These are phyloP conservation scores for Tamias sibiricus DNA, from an alignment of 2,113 vertebrate species.

Conservation along the genomic window DNA sequence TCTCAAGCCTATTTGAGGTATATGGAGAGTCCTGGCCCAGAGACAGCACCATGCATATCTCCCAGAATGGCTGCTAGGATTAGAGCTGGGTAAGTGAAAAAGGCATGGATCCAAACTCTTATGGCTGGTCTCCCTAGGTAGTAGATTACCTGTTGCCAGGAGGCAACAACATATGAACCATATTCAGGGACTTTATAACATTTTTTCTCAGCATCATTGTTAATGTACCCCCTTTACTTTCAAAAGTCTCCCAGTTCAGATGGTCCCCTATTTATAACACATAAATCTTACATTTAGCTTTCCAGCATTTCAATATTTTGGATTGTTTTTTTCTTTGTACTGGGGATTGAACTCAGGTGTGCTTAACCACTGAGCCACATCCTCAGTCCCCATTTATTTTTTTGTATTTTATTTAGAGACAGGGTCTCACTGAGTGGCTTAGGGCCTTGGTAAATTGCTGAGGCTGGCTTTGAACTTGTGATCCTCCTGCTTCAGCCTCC, in stretches of 20 bases:
- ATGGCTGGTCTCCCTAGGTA: background rate
- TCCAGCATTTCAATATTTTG: background rate
- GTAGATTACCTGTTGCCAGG: fast-evolving
- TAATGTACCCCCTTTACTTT: background rate
- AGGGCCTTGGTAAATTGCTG: no score
- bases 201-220: background rate
- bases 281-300: background rate
- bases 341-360: no score
- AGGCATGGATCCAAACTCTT: no score
- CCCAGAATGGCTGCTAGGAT: background rate
- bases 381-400: no score
- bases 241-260: background rate
- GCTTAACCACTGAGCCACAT: no score
- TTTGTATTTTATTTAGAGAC: no score
- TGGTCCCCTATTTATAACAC: background rate
- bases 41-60: fast-evolving
- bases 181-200: no score
- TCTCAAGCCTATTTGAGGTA: background rate
- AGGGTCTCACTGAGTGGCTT: no score
- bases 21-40: no score
- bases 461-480: no score
- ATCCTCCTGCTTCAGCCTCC: no score
- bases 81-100: fast-evolving
- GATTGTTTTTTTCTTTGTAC: no score
- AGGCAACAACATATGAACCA: background rate